Conservation (phyloP, 2,797 vertebrate species). For the Vultur gryphus region DNA sequence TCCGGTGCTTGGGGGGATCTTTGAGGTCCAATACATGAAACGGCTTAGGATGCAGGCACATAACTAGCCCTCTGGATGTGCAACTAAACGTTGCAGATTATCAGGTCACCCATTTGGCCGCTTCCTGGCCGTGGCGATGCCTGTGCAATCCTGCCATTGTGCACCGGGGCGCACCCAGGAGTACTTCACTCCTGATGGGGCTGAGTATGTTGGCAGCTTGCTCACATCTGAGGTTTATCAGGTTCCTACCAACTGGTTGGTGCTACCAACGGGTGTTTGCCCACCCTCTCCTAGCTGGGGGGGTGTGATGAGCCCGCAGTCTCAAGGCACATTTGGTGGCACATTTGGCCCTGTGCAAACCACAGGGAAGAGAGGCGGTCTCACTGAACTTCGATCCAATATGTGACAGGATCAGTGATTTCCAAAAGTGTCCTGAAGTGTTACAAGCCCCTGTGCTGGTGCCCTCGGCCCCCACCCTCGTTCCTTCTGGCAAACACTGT, state of each 20-base stretch:
- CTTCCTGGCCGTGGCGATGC: not conserved
- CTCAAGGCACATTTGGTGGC: not conserved
- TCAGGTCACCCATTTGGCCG: not conserved
- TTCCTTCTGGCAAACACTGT: not conserved
- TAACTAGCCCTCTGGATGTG: not conserved
- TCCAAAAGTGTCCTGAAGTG: not conserved
- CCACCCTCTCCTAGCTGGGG: not conserved
- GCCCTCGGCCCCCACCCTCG: accelerated
- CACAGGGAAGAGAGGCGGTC: not conserved
- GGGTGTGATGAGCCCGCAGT: not conserved
- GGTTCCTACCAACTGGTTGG: not conserved
- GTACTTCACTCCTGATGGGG: not conserved
- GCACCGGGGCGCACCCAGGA: accelerated
- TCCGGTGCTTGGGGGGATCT: not conserved
- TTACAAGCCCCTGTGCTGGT: not conserved
- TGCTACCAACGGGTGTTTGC: not conserved
- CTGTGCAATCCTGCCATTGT: not conserved
- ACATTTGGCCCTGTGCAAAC: not conserved
- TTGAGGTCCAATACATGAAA: not conserved
- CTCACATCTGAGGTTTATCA: not conserved
- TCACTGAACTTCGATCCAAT: not conserved
- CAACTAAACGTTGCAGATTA: not conserved
- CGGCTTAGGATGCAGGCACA: not conserved
- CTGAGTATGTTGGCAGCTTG: not conserved
- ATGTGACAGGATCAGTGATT: not conserved